Conservation (phyloP, 1,140 invertebrate species). For the Drosophila orosa region DNA sequence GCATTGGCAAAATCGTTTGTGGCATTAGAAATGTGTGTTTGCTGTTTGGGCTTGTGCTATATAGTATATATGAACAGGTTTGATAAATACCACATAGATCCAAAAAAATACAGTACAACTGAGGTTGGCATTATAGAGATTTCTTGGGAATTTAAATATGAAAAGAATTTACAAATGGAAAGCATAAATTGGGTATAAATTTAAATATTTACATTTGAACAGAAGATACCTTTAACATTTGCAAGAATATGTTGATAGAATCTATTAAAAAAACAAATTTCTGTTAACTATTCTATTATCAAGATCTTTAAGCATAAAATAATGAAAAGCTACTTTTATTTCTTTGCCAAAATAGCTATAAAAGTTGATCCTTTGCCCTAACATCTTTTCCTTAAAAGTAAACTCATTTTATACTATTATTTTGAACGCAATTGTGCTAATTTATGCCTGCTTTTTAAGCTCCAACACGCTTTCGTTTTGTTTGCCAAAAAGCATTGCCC, state of each 20-base stretch:
- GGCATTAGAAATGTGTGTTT: conserved; percentile 67
- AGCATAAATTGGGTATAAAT: no score
- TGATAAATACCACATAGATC: conserved; percentile 18
- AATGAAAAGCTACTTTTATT: background rate
- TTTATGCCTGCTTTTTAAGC: conserved; percentile 38
- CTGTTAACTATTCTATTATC: background rate
- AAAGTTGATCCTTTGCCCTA: background rate
- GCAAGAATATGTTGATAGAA: background rate
- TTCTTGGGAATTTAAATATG: background rate
- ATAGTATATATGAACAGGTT: conserved; percentile 50
- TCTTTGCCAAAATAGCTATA: background rate
- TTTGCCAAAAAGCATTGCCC: conserved; percentile 29
- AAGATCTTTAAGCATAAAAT: background rate
- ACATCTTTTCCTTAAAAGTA: background rate
- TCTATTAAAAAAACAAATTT: no score
- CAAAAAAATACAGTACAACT: conserved; percentile 5
- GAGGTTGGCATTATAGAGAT: background rate
- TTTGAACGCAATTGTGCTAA: background rate
- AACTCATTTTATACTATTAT: background rate
- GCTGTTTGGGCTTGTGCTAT: conserved; percentile 33
- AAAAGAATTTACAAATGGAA: background rate
- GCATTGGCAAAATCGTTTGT: conserved; percentile 25
- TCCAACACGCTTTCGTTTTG: conserved; percentile 29
- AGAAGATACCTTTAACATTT: no score
- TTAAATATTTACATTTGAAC: no score